Evolutionary conservation across 2,797 vertebrate species (phyloP).

Genomic region (Pelochelys cantorii): DNA sequence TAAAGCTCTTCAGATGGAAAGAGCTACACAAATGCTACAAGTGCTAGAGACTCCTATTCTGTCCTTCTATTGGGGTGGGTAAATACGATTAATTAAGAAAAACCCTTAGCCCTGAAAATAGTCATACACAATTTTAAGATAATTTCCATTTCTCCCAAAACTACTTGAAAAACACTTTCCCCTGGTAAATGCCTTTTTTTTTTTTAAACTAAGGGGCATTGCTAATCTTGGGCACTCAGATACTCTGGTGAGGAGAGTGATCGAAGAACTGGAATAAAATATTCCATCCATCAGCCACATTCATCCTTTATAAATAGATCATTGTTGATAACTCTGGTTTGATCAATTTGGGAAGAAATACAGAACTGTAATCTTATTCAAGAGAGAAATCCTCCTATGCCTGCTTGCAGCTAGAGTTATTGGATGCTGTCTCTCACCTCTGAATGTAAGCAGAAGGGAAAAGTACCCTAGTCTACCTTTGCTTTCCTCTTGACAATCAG

Average conservation of each 20-base stretch:
- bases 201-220: slow-evolving; percentile 37
- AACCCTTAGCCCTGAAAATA: slow-evolving; percentile 11
- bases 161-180: slow-evolving; percentile 63
- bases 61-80: slow-evolving; percentile 41
- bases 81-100: slow-evolving; percentile 58
- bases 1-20: slow-evolving; percentile 23
- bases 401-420: not conserved
- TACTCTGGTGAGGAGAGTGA: too few species aligned
- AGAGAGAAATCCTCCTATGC: not conserved
- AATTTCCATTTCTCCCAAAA: slow-evolving; percentile 68
- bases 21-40: slow-evolving; percentile 18
- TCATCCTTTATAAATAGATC: slow-evolving; percentile 58
- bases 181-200: slow-evolving; percentile 51
- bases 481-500: slow-evolving; percentile 9
- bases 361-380: not conserved
- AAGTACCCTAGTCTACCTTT: slow-evolving; percentile 10
- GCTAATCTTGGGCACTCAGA: slow-evolving; percentile 20
- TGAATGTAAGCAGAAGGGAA: slow-evolving; percentile 10
- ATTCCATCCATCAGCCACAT: slow-evolving; percentile 31
- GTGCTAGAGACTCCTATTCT: slow-evolving; percentile 16
- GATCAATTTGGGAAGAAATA: slow-evolving; percentile 47
- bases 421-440: not conserved
- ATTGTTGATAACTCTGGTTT: slow-evolving; percentile 58
- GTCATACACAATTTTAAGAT: slow-evolving; percentile 49
- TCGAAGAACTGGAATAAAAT: too few species aligned